Evolutionary conservation across 2,888 invertebrate genomes (phyloP), one percentile per base, ranked within the genome.

Genomic region (Coenonympha arcania): DNA sequence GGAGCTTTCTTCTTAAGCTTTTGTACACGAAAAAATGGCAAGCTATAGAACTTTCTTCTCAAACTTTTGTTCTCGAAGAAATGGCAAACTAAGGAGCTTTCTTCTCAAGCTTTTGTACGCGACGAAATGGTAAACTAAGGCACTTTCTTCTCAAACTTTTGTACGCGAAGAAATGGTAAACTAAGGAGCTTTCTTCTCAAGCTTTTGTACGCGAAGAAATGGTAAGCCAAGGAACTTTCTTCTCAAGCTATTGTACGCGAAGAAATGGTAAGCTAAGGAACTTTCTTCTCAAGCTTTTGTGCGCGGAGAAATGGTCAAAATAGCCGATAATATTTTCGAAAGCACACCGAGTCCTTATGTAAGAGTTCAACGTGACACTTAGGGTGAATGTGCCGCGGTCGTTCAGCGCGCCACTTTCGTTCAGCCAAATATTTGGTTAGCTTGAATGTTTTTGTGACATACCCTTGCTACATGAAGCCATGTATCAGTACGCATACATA

Each of bases 361-460:
- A 86, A 86, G 77, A 85, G 85, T 85, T 86, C 85, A 84, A 76
- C 73, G 85, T 86, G 83, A 85, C 76, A 86, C 85, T 85, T 86
- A 55, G 67, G 58, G 67, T 60, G 65, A 63, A 70, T 68, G 66
- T 68, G 66, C 66, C 69, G 69, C 66, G 65, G 63, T 67, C 73
- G 78, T 79, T 72, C 75, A 72, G 71, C 76, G 84, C 76, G 82
- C 84, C 78, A 84, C 84, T 85, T 84, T 81, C 82, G 71, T 82
- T 71, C 69, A 64, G 64, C 66, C 70, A 73, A 77, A 79, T 78
- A 79, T 82, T 81, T 80, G 74, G 73, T 70, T 71, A 73, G 69
- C 68, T 68, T 62, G 60, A 64, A 52, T 59, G 51, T 50, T 50
- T 58, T 54, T 51, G 48, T 55, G 52, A 43, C 37, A 54, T 50